Conservation (phyloP, 2,888 invertebrate genomes). For the Drosophila paramelanica region DNA sequence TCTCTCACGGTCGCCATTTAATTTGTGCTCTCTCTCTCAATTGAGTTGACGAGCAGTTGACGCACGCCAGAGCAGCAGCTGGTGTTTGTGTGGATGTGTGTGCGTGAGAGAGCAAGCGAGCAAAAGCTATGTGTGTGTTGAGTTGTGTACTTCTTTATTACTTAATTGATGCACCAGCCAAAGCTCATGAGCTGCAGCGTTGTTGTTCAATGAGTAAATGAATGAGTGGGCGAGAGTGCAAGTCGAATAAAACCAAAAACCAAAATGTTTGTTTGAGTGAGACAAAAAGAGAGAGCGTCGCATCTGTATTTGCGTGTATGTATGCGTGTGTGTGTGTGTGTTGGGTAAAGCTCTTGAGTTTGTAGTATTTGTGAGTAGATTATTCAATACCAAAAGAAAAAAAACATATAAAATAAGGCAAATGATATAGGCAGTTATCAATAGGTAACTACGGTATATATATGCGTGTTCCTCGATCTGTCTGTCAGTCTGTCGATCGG, state of each 20-base stretch:
- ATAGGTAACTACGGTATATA: not conserved
- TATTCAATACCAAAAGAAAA: not conserved
- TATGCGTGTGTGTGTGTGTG: conserved; percentile 15
- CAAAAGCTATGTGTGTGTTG: not conserved
- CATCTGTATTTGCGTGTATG: conserved; percentile 14
- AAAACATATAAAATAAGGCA: conserved; percentile 26
- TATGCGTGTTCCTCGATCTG: not conserved
- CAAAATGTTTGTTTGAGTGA: conserved; percentile 1
- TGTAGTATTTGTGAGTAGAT: conserved; percentile 12
- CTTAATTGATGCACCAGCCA: not conserved
- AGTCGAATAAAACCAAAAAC: conserved; percentile 10
- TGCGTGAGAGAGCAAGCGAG: conserved; percentile 7
- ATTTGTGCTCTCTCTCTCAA: not conserved
- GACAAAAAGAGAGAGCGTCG: conserved; percentile 11
- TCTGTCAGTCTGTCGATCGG: conserved; percentile 3
- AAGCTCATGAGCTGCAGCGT: conserved; percentile 13
- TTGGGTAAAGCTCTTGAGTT: conserved; percentile 20
- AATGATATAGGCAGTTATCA: conserved; percentile 21
- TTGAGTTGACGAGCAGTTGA: too few species aligned
- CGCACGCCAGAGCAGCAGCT: conserved; percentile 1
- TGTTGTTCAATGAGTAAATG: conserved; percentile 36
- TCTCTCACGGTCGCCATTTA: conserved; percentile 2
- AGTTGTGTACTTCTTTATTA: not conserved
- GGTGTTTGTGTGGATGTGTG: conserved; percentile 11
- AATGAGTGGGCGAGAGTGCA: conserved; percentile 35